These are phyloP conservation scores for Fragum sueziense DNA, from an alignment of 2,888 invertebrate genomes.

Conservation along the genomic window DNA sequence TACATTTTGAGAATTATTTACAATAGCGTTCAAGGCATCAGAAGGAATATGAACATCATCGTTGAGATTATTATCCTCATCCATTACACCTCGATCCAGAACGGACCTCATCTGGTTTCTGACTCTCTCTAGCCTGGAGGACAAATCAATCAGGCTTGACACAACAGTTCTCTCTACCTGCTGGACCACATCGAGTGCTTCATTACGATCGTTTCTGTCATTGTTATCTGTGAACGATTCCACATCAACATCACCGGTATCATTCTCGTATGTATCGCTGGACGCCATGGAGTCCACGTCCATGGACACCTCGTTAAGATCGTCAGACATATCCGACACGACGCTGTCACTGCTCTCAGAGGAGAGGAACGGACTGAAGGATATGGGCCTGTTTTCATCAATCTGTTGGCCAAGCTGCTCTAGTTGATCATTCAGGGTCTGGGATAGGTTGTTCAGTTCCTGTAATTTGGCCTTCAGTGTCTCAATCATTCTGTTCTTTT, in stretches of 20 bases:
- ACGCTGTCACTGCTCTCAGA: slow-evolving; percentile 49
- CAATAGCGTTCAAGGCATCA: slow-evolving; percentile 50
- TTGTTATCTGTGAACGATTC: not conserved
- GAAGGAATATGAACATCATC: slow-evolving; percentile 47
- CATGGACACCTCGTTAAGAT: slow-evolving; percentile 42
- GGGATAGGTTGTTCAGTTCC: slow-evolving; percentile 63
- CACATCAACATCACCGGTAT: slow-evolving; percentile 14
- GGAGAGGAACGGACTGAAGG: slow-evolving; percentile 24
- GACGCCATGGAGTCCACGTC: slow-evolving; percentile 43
- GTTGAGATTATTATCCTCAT: slow-evolving; percentile 43
- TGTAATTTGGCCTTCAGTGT: slow-evolving; percentile 64
- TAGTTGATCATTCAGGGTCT: slow-evolving; percentile 66
- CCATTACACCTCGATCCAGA: slow-evolving; percentile 40
- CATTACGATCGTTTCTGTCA: slow-evolving; percentile 8
- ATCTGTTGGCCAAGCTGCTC: slow-evolving; percentile 62
- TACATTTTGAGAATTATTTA: slow-evolving; percentile 28
- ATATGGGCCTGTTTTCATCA: slow-evolving; percentile 33
- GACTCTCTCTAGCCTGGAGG: slow-evolving; percentile 49
- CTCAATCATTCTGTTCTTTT: slow-evolving; percentile 65
- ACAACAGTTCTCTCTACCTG: slow-evolving; percentile 58
- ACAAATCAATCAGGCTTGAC: slow-evolving; percentile 54
- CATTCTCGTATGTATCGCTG: slow-evolving; percentile 26
- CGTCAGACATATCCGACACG: slow-evolving; percentile 48
- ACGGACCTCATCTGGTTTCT: slow-evolving; percentile 58
- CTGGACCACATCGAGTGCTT: slow-evolving; percentile 53